These are phyloP conservation scores for Drosophila prosaltans DNA, from an alignment of 1,140 invertebrate genomes.

Conservation along the genomic window DNA sequence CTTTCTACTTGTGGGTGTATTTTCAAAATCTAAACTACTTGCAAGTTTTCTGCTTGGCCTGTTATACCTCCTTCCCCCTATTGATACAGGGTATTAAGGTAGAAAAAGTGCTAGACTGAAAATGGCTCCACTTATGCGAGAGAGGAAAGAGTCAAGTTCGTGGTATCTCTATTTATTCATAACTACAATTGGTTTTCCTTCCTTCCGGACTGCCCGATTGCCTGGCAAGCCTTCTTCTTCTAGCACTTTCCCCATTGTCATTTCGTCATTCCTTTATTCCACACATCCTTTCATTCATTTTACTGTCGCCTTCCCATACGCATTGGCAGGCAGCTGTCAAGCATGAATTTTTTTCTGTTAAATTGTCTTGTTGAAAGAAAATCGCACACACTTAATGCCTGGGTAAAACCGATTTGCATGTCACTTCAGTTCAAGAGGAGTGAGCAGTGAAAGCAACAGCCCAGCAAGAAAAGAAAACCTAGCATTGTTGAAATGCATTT, in stretches of 20 bases:
- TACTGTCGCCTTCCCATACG: conserved; percentile 26
- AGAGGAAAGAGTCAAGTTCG: conserved; percentile 30
- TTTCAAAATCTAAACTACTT: no score
- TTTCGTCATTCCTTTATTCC: neutral
- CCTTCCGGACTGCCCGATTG: no score
- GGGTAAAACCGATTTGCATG: conserved; percentile 71
- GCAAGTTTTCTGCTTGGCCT: neutral
- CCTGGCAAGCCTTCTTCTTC: neutral
- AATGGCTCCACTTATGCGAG: conserved; percentile 27
- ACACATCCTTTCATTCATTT: neutral
- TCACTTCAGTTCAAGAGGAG: conserved; percentile 27
- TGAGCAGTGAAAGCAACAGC: conserved; percentile 13
- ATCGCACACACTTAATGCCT: conserved; percentile 75
- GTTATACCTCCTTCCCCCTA: neutral
- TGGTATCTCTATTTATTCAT: conserved; percentile 69
- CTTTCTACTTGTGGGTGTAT: no score
- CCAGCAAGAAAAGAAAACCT: conserved; percentile 32
- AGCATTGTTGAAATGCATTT: conserved; percentile 67
- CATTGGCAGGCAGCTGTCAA: conserved; percentile 70
- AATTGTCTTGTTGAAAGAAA: conserved; percentile 78
- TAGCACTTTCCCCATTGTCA: no score
- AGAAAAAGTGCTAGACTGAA: conserved; percentile 3
- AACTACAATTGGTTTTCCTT: conserved; percentile 53
- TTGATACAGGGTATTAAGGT: neutral
- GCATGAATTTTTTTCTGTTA: conserved; percentile 72